A percentile compares a stretch with the other conserved stretches of the same genome.
phyloP scores from a whole-genome alignment of 2,888 invertebrate genomes.

The Pachydiplax longipennis region DNA sequence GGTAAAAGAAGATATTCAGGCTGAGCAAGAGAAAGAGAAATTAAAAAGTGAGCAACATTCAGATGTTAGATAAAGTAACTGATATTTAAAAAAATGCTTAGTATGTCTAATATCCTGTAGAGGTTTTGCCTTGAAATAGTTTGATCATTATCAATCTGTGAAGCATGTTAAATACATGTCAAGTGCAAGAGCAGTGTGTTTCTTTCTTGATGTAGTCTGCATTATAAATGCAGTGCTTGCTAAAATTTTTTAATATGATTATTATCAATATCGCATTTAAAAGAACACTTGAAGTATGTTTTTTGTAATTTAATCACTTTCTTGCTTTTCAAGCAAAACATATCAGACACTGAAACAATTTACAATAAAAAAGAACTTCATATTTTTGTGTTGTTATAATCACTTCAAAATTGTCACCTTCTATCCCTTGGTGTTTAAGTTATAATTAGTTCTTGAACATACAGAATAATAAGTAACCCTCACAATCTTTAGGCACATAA shows the following conservation, averaged over 20 bases:
- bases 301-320: conserved; percentile 24
- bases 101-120: not conserved
- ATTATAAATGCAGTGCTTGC: not conserved
- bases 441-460: conserved; percentile 19
- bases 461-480: conserved; percentile 30
- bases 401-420: conserved; percentile 29
- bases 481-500: conserved; percentile 25
- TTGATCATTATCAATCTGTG: not conserved
- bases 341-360: conserved; percentile 37
- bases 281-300: conserved; percentile 22
- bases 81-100: not conserved
- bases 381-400: conserved; percentile 20
- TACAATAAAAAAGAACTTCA: conserved; percentile 36
- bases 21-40: conserved; percentile 6
- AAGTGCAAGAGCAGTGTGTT: conserved; percentile 11
- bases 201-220: conserved; percentile 1
- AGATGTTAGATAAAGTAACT: not conserved
- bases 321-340: conserved; percentile 35
- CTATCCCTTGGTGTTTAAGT: conserved; percentile 22
- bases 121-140: not conserved
- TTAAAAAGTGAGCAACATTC: not conserved
- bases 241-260: not conserved
- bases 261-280: conserved; percentile 19
- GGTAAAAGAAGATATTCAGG: conserved; percentile 9
- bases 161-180: conserved; percentile 1